Conservation (phyloP, 2,797 vertebrate genomes). For the Aeoliscus strigatus region DNA sequence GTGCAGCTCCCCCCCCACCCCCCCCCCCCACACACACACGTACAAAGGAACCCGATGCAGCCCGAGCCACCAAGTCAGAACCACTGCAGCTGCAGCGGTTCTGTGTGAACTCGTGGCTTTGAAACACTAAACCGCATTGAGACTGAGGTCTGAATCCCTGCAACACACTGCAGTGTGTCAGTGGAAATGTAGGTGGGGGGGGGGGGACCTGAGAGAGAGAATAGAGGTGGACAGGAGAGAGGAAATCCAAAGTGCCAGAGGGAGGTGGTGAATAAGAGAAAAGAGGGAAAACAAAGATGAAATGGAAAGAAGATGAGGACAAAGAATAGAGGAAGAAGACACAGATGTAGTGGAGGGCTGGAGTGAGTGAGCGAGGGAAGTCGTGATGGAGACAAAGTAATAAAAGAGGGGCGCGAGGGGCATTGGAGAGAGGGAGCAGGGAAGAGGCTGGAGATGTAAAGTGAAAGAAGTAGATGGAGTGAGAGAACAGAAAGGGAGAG, state of each 20-base stretch:
- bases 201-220: no score
- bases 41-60: constrained; percentile 51
- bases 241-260: constrained; percentile 2
- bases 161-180: constrained; percentile 41
- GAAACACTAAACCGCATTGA: no score
- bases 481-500: constrained; percentile 49
- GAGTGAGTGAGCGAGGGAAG: constrained; percentile 36
- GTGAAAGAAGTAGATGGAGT: constrained; percentile 61
- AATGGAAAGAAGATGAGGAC: constrained; percentile 45
- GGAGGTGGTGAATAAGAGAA: constrained; percentile 25
- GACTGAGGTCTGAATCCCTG: constrained; percentile 44
- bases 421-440: background rate
- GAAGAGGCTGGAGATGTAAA: constrained; percentile 39
- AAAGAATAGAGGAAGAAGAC: constrained; percentile 16
- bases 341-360: constrained; percentile 11
- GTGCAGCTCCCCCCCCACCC: constrained; percentile 46
- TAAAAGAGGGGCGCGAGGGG: constrained; percentile 41
- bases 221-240: background rate
- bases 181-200: no score
- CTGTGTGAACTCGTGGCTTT: constrained; percentile 31
- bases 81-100: constrained; percentile 44
- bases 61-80: constrained; percentile 43
- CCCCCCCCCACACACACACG: no score
- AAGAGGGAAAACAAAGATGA: constrained; percentile 49
- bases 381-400: constrained; percentile 55